Percentiles rank a stretch among this genome's conserved stretches.
phyloP scores from a whole-genome alignment of 2,888 invertebrate genomes.

The Phyllotreta cruciferae region DNA sequence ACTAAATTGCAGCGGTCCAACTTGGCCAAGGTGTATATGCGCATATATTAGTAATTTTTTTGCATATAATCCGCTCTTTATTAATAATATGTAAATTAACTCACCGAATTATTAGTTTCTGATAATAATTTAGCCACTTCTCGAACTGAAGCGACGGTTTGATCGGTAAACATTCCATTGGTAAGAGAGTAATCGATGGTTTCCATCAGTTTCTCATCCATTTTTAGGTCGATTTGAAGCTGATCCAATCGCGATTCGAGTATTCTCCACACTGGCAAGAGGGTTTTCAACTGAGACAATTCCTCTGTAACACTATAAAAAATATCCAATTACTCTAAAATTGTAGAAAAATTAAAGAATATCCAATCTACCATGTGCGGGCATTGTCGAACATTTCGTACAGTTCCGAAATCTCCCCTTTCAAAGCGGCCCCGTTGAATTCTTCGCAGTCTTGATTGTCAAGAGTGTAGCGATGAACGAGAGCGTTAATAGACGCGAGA shows the following conservation, averaged over 20 bases:
- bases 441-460: conserved; percentile 59
- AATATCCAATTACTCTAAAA: conserved; percentile 25
- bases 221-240: conserved; percentile 76
- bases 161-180: conserved; percentile 58
- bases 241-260: conserved; percentile 79
- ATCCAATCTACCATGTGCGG: conserved; percentile 68
- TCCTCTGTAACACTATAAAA: conserved; percentile 73
- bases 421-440: conserved; percentile 62
- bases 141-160: conserved; percentile 65
- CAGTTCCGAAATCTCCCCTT: conserved; percentile 71
- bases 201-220: conserved; percentile 70
- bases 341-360: conserved; percentile 32
- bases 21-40: no score
- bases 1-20: no score
- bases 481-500: conserved; percentile 66
- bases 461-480: conserved; percentile 66
- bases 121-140: conserved; percentile 67
- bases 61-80: no score
- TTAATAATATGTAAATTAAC: conserved; percentile 8
- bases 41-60: no score
- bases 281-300: conserved; percentile 74
- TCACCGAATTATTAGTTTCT: conserved; percentile 58
- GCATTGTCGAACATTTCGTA: conserved; percentile 75
- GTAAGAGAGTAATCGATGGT: conserved; percentile 62
- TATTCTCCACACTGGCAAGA: conserved; percentile 77